A percentile compares a stretch with the other conserved stretches of the same genome.
phyloP scores from a whole-genome alignment of 2,797 vertebrate species.

The Enteromius viviparus region DNA sequence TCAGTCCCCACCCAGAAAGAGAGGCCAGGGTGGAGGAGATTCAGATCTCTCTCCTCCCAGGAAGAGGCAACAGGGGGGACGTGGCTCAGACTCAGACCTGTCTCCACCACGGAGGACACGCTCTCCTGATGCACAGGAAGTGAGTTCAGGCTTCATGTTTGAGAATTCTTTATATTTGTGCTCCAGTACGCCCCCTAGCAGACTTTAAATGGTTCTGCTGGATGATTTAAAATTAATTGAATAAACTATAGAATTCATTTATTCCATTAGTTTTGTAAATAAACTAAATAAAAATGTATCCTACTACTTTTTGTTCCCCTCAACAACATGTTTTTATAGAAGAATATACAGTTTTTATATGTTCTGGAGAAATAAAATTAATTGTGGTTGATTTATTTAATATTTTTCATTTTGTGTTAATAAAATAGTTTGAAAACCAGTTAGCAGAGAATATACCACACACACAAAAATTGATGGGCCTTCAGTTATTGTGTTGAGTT shows the following conservation, averaged over 20 bases:
- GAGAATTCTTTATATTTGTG: background rate
- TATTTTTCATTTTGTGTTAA: background rate
- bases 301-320: too few relatives aligned
- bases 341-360: background rate
- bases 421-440: background rate
- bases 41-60: constrained; percentile 79
- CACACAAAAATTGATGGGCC: background rate
- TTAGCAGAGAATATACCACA: too few relatives aligned
- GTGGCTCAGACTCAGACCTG: constrained; percentile 71
- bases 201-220: background rate
- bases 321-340: background rate
- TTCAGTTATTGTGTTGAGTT: too few relatives aligned
- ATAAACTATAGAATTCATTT: background rate
- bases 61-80: constrained; percentile 54
- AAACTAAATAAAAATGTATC: background rate
- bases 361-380: background rate
- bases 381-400: background rate
- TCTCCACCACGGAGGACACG: constrained; percentile 72
- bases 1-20: constrained; percentile 73
- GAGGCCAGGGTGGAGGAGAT: constrained; percentile 51
- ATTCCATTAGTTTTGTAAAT: background rate
- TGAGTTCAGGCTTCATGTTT: constrained; percentile 13
- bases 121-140: constrained; percentile 40
- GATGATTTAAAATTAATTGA: background rate
- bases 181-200: background rate